These are phyloP conservation scores for Plagodis pulveraria DNA, from an alignment of 2,888 invertebrate species.

Conservation along the genomic window DNA sequence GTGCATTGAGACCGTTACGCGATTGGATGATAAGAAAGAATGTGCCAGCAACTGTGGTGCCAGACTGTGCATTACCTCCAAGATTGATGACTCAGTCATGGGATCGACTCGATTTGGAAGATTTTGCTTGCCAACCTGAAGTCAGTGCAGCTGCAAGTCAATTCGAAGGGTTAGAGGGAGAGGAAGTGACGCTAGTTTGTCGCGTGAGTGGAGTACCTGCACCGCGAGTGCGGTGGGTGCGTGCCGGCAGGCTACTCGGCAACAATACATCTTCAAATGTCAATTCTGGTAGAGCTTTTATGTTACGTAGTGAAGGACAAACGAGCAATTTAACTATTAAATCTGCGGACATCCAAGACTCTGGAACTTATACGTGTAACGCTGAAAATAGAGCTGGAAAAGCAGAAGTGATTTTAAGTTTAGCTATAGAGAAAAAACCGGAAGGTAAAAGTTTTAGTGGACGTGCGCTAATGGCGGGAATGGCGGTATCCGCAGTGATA, in stretches of 20 bases:
- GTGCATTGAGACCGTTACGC: slow-evolving; percentile 88
- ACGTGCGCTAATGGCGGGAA: slow-evolving; percentile 87
- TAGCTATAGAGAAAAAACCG: slow-evolving; percentile 88
- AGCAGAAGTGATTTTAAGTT: slow-evolving; percentile 89
- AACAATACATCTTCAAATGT: slow-evolving; percentile 77
- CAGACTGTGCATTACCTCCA: slow-evolving; percentile 88
- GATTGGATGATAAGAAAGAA: slow-evolving; percentile 93
- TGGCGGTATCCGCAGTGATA: slow-evolving; percentile 88
- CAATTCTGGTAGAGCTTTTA: slow-evolving; percentile 86
- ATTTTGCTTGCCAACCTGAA: slow-evolving; percentile 91
- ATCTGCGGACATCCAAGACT: slow-evolving; percentile 89
- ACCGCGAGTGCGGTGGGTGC: slow-evolving; percentile 89
- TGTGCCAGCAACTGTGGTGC: slow-evolving; percentile 88
- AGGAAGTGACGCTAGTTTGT: slow-evolving; percentile 90
- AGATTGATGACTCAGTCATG: slow-evolving; percentile 88
- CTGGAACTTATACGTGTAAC: slow-evolving; percentile 90
- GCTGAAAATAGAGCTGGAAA: slow-evolving; percentile 93
- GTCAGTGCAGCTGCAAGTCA: slow-evolving; percentile 86
- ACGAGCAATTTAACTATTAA: slow-evolving; percentile 90
- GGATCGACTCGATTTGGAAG: slow-evolving; percentile 91
- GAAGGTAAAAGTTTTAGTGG: slow-evolving; percentile 85
- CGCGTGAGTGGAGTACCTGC: slow-evolving; percentile 89
- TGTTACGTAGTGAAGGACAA: slow-evolving; percentile 87
- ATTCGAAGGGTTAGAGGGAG: slow-evolving; percentile 88
- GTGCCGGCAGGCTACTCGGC: slow-evolving; percentile 88